phyloP scores from a whole-genome alignment of 2,888 invertebrate species.

The Anodontia alba region DNA sequence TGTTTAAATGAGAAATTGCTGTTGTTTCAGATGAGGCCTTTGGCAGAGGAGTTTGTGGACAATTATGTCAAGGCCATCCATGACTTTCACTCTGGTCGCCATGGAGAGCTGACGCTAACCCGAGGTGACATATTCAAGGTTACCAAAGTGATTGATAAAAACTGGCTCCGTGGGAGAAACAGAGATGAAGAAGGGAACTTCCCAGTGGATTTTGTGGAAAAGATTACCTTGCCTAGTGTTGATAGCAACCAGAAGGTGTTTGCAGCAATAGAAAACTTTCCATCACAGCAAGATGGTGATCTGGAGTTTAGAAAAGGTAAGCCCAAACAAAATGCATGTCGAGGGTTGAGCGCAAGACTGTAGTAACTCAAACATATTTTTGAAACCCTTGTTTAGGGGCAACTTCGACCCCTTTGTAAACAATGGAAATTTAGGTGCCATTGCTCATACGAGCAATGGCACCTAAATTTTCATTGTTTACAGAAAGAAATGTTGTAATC shows the following conservation, averaged over 20 bases:
- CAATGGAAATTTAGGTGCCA: too few relatives aligned
- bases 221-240: constrained; percentile 69
- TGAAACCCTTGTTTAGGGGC: too few relatives aligned
- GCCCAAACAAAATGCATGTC: too few relatives aligned
- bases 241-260: constrained; percentile 77
- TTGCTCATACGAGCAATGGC: too few relatives aligned
- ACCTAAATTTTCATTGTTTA: too few relatives aligned
- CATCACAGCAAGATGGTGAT: constrained; percentile 78
- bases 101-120: constrained; percentile 77
- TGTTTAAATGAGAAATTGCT: too few relatives aligned
- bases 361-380: too few relatives aligned
- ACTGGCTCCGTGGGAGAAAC: constrained; percentile 79
- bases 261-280: constrained; percentile 78
- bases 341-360: too few relatives aligned
- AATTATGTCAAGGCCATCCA: constrained; percentile 79
- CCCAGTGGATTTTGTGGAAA: constrained; percentile 80
- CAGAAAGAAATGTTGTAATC: too few relatives aligned
- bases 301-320: constrained; percentile 80
- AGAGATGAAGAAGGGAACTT: constrained; percentile 77
- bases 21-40: constrained; percentile 74
- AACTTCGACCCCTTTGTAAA: too few relatives aligned
- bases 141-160: constrained; percentile 75
- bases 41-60: constrained; percentile 71
- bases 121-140: constrained; percentile 79
- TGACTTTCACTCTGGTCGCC: constrained; percentile 76